A percentile compares a stretch with the other conserved stretches of the same genome.
These are phyloP conservation scores for Charanyca ferruginea DNA, from an alignment of 2,888 invertebrate genomes.

Conservation along the genomic window DNA sequence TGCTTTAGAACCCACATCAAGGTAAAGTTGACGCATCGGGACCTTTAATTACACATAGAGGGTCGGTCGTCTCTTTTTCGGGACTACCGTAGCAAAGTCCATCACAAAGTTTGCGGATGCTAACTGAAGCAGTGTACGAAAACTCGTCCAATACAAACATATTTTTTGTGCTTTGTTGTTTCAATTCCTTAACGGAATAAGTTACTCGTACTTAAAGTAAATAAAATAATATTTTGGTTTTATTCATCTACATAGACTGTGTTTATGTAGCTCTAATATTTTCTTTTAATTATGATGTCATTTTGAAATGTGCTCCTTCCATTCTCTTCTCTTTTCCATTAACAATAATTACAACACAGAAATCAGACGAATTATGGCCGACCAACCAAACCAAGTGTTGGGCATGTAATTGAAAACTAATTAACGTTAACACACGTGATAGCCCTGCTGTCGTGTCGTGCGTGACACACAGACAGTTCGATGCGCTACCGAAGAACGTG, in stretches of 20 bases:
- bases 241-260: too few relatives aligned
- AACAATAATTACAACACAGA: conserved; percentile 13
- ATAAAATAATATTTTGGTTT: not conserved
- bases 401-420: conserved; percentile 56
- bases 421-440: conserved; percentile 53
- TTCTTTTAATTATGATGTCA: too few relatives aligned
- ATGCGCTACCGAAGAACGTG: conserved; percentile 38
- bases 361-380: conserved; percentile 26
- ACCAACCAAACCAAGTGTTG: conserved; percentile 47
- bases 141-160: conserved; percentile 39
- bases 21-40: conserved; percentile 81
- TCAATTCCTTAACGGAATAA: conserved; percentile 2
- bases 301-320: too few relatives aligned
- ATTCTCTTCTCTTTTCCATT: not conserved
- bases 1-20: conserved; percentile 83
- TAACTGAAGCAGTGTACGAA: conserved; percentile 58
- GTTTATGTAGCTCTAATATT: too few relatives aligned
- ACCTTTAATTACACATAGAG: conserved; percentile 83
- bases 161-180: conserved; percentile 25
- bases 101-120: conserved; percentile 75
- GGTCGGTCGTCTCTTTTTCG: conserved; percentile 77
- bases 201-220: not conserved
- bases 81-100: conserved; percentile 73
- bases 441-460: conserved; percentile 21
- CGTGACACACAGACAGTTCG: conserved; percentile 36